These are phyloP conservation scores for Lepidothrix coronata DNA, from an alignment of 2,113 vertebrate genomes.

Conservation along the genomic window DNA sequence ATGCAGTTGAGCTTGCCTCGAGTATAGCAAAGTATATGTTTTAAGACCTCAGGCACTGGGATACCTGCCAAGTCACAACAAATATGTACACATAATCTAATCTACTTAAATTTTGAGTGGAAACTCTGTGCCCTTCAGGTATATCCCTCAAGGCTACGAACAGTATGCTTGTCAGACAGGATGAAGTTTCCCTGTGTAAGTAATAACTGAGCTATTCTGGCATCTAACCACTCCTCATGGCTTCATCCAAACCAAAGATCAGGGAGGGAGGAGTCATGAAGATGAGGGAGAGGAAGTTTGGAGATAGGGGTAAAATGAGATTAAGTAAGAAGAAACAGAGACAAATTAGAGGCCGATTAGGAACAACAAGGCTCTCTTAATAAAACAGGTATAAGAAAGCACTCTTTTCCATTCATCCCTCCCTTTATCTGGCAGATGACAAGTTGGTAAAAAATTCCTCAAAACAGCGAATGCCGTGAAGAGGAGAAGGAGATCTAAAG, in stretches of 20 bases:
- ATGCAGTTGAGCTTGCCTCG: neutral
- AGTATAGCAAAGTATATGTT: neutral
- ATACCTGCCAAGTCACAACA: constrained; percentile 55
- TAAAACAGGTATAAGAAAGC: neutral
- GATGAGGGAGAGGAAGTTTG: neutral
- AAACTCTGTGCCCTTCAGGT: constrained; percentile 57
- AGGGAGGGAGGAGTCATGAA: neutral
- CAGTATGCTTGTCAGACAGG: constrained; percentile 39
- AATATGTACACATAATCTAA: constrained; percentile 62
- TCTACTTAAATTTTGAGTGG: constrained; percentile 48
- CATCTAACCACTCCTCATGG: neutral
- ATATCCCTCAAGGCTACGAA: constrained; percentile 51
- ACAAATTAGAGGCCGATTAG: neutral
- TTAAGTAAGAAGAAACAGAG: neutral
- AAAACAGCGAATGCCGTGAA: neutral
- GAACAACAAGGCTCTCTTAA: neutral
- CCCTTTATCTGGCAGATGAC: neutral
- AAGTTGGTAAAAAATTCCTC: neutral
- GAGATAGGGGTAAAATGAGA: neutral
- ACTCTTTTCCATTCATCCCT: neutral
- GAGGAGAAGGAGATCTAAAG: neutral
- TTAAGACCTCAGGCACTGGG: constrained; percentile 34
- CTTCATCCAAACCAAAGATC: neutral
- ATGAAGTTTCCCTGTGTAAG: constrained; percentile 24
- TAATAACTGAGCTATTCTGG: constrained; percentile 1